Conservation (phyloP, 2,113 vertebrate species). For the Chlamydotis undulata region DNA sequence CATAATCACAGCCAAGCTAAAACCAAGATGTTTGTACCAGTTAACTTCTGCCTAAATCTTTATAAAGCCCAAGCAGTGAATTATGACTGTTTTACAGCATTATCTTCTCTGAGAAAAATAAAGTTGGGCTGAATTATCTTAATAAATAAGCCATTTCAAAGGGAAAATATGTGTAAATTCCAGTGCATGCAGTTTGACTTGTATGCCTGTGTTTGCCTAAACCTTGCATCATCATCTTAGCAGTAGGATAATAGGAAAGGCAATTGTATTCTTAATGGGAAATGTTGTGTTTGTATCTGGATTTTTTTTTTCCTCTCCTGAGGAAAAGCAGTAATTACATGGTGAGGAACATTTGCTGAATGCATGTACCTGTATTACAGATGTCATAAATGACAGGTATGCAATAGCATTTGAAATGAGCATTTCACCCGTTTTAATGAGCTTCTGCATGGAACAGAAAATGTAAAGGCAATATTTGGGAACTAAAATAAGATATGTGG, state of each 20-base stretch:
- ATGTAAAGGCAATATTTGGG: neutral
- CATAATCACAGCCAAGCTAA: neutral
- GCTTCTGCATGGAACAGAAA: neutral
- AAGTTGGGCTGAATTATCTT: neutral
- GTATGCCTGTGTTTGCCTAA: neutral
- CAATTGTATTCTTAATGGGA: neutral
- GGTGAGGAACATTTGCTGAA: neutral
- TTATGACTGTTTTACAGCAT: neutral
- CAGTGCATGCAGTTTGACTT: rapidly evolving
- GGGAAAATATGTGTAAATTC: neutral
- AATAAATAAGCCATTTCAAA: neutral
- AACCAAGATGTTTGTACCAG: neutral
- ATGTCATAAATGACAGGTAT: neutral
- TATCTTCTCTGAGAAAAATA: neutral
- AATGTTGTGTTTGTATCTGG: neutral
- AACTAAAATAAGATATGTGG: neutral
- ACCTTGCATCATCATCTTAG: neutral
- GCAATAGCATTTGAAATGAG: neutral
- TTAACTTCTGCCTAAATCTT: neutral
- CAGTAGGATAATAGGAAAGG: neutral
- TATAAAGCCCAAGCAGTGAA: neutral
- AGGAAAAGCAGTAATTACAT: neutral
- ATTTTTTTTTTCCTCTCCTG: neutral
- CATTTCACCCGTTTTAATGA: neutral
- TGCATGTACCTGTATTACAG: neutral